Conservation (phyloP, 23 tunicate genomes). For the Halocynthia roretzi region DNA sequence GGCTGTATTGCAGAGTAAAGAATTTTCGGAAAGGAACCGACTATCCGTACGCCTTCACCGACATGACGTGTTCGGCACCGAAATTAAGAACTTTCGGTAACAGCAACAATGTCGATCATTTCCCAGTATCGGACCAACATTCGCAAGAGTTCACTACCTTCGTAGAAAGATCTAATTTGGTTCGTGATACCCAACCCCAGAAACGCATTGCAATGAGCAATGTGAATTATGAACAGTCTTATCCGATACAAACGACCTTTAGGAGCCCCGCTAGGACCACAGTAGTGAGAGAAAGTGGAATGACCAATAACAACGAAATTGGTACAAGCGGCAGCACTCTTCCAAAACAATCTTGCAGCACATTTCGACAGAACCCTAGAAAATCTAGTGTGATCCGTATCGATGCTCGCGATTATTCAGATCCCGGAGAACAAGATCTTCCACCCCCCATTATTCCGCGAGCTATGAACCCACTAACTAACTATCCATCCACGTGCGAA, state of each 20-base stretch:
- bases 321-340: neutral
- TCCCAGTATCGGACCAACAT: neutral
- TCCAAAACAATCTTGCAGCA: conserved; percentile 17
- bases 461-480: conserved; percentile 4
- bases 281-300: neutral
- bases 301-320: neutral
- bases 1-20: no score
- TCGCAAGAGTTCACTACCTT: conserved; percentile 9
- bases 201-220: conserved; percentile 3
- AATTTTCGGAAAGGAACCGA: no score
- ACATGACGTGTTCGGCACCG: conserved; percentile 1
- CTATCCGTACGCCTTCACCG: no score
- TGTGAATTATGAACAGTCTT: conserved; percentile 9
- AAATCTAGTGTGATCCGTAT: conserved; percentile 33
- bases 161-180: neutral
- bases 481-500: neutral
- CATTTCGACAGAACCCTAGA: conserved; percentile 3
- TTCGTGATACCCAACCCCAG: no score
- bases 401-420: conserved; percentile 31
- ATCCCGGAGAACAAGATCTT: neutral
- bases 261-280: neutral
- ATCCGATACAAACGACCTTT: conserved; percentile 3
- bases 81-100: neutral
- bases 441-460: conserved; percentile 2
- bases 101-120: neutral